Evolutionary conservation across 1,140 invertebrate genomes (phyloP).

Genomic region (Parasteatoda tepidariorum): DNA sequence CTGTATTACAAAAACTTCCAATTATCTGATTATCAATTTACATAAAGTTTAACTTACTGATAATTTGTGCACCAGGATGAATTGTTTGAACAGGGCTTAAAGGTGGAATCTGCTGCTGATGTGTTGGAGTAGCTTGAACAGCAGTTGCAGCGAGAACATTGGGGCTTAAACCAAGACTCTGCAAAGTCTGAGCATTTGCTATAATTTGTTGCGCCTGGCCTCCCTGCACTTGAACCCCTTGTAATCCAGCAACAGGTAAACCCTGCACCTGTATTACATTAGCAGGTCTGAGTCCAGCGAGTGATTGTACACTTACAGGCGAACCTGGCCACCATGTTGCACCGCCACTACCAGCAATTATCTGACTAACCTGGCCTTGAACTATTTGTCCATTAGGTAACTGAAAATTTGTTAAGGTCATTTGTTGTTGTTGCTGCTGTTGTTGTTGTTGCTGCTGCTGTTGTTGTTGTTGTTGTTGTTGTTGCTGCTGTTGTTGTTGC

Average conservation of each 20-base stretch:
- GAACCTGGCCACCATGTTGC: slow-evolving; percentile 60
- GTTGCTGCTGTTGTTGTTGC: slow-evolving; percentile 21
- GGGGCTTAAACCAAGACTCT: slow-evolving; percentile 64
- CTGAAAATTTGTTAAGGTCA: slow-evolving; percentile 65
- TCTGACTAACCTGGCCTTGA: slow-evolving; percentile 63
- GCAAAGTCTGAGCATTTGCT: slow-evolving; percentile 63
- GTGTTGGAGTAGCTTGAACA: slow-evolving; percentile 53
- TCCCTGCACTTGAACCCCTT: slow-evolving; percentile 68
- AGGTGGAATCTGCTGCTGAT: slow-evolving; percentile 64
- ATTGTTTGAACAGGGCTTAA: slow-evolving; percentile 66
- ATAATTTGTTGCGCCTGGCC: slow-evolving; percentile 66
- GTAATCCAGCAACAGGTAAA: slow-evolving; percentile 63
- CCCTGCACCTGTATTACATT: slow-evolving; percentile 65
- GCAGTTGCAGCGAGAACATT: slow-evolving; percentile 63
- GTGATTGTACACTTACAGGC: slow-evolving; percentile 59
- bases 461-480: slow-evolving; percentile 54
- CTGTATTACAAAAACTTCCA: no score
- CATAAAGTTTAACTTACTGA: no score
- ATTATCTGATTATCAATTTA: no score
- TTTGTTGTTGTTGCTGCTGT: slow-evolving; percentile 20
- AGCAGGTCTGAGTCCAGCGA: slow-evolving; percentile 62
- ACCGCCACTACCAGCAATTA: slow-evolving; percentile 40
- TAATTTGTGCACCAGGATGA: slow-evolving; percentile 67
- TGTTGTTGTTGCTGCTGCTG: slow-evolving; percentile 10
- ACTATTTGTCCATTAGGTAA: slow-evolving; percentile 66